Conservation (phyloP, 2,888 invertebrate genomes). For the Phengaris alcon region DNA sequence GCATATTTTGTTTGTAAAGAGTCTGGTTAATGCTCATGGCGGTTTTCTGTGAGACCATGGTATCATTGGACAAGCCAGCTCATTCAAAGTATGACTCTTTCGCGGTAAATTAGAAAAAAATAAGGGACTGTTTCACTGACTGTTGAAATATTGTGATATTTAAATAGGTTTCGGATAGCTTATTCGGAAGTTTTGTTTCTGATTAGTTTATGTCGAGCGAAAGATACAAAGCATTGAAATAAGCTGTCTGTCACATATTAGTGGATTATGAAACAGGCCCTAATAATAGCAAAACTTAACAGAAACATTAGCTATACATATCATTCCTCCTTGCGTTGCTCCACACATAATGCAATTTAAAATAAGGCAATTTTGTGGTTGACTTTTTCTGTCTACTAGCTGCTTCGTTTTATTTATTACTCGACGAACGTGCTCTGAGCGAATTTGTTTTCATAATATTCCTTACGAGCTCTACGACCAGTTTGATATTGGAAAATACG, state of each 20-base stretch:
- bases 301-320: background rate
- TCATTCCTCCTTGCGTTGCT: slow-evolving; percentile 1
- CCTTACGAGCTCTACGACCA: slow-evolving; percentile 60
- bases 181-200: too few species aligned
- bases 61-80: background rate
- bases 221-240: too few species aligned
- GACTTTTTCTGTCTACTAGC: slow-evolving; percentile 52
- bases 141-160: too few species aligned
- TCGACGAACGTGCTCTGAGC: slow-evolving; percentile 71
- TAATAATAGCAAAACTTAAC: background rate
- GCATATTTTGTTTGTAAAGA: too few species aligned
- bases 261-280: too few species aligned
- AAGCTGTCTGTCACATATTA: too few species aligned
- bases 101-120: background rate
- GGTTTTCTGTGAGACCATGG: too few species aligned
- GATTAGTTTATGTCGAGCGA: too few species aligned
- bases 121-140: too few species aligned
- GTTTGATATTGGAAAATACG: slow-evolving; percentile 48
- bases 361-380: slow-evolving; percentile 66
- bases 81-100: background rate
- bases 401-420: slow-evolving; percentile 74
- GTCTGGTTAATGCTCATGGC: too few species aligned
- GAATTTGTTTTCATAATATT: slow-evolving; percentile 79
- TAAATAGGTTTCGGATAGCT: too few species aligned
- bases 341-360: slow-evolving; percentile 58